Percentiles rank a stretch among this genome's conserved stretches.
These are phyloP conservation scores for Actinostola sp. DNA, from an alignment of 92 coral and sea anemone genomes.

Conservation along the genomic window DNA sequence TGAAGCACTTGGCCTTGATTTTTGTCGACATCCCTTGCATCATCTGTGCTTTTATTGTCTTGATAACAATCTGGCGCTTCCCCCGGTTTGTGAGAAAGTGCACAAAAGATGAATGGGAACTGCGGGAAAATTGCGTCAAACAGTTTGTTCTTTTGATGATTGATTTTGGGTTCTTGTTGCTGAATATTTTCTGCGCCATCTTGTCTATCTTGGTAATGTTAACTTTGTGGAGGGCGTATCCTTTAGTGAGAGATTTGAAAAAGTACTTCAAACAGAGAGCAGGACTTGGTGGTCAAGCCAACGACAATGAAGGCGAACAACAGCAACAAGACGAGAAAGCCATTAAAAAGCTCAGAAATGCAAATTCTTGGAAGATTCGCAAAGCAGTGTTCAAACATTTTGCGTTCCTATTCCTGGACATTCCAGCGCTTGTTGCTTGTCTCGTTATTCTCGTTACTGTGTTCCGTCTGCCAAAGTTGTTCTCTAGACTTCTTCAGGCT, in stretches of 20 bases:
- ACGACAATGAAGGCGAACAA: constrained; percentile 9
- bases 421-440: constrained; percentile 83
- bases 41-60: constrained; percentile 74
- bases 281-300: constrained; percentile 1
- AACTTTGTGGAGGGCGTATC: constrained; percentile 92
- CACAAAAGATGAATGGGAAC: constrained; percentile 74
- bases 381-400: constrained; percentile 84
- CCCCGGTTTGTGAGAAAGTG: constrained; percentile 85
- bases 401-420: constrained; percentile 74
- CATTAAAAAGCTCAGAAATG: constrained; percentile 19
- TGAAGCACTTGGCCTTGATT: constrained; percentile 65
- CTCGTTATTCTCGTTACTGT: constrained; percentile 76
- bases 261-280: constrained; percentile 71
- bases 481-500: constrained; percentile 83
- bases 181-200: constrained; percentile 78
- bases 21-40: constrained; percentile 96
- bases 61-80: constrained; percentile 85
- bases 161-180: constrained; percentile 78
- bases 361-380: constrained; percentile 85
- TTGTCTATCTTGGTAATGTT: constrained; percentile 58
- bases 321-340: constrained; percentile 13
- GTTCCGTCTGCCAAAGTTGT: constrained; percentile 75
- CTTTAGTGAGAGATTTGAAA: constrained; percentile 69
- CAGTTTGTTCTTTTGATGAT: constrained; percentile 76
- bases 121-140: constrained; percentile 66